Evolutionary conservation across 2,888 invertebrate genomes (phyloP).

Genomic region (Drosophila melanosoma): DNA sequence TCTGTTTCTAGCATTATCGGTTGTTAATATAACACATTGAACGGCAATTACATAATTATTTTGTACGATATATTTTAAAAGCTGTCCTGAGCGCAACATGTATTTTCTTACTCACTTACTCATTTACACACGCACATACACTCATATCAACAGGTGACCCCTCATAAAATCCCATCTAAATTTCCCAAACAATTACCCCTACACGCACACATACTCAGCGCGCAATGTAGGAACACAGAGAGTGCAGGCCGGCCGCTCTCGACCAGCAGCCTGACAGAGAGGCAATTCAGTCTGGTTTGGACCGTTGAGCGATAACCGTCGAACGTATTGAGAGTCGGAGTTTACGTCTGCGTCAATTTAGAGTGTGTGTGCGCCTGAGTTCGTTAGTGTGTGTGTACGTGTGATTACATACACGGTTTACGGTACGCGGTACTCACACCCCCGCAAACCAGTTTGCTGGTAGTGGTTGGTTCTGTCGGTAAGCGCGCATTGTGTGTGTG

Average conservation of each 20-base stretch:
- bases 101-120: not conserved
- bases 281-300: constrained; percentile 55
- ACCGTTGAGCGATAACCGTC: constrained; percentile 57
- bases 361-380: constrained; percentile 43
- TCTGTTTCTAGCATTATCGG: not conserved
- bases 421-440: constrained; percentile 66
- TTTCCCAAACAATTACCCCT: constrained; percentile 62
- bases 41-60: not conserved
- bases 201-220: constrained; percentile 24
- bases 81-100: not conserved
- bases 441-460: constrained; percentile 73
- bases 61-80: not conserved
- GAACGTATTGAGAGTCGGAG: constrained; percentile 50
- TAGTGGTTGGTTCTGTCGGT: constrained; percentile 52
- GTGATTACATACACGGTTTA: constrained; percentile 39
- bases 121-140: not conserved
- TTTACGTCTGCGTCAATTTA: constrained; percentile 41
- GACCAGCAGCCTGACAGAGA: constrained; percentile 20
- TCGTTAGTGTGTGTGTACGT: constrained; percentile 44
- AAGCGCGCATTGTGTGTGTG: constrained; percentile 38
- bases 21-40: not conserved
- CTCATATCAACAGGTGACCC: constrained; percentile 46
- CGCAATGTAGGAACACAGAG: constrained; percentile 12
- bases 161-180: constrained; percentile 40
- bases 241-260: constrained; percentile 39